phyloP scores from a whole-genome alignment of 2,113 vertebrate genomes.

The Pseudopipra pipra region DNA sequence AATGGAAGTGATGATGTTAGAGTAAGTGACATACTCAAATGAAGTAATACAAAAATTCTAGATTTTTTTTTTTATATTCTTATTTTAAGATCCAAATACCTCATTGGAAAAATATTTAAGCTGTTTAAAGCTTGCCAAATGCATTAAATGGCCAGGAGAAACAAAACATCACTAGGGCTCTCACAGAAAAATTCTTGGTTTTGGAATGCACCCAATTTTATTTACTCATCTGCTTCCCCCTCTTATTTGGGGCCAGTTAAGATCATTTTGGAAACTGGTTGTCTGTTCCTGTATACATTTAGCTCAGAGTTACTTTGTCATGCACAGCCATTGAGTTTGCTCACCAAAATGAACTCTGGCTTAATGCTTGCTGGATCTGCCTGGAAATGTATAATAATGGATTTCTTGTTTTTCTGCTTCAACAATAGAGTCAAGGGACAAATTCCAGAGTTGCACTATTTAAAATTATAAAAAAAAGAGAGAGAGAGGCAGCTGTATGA shows the following conservation, averaged over 20 bases:
- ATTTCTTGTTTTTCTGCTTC: constrained; percentile 19
- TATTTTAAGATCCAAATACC: constrained; percentile 27
- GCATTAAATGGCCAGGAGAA: constrained; percentile 39
- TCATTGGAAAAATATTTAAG: constrained; percentile 58
- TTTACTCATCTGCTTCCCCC: constrained; percentile 5
- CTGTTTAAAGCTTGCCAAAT: constrained; percentile 39
- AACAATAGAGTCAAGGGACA: constrained; percentile 21
- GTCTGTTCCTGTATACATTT: not conserved
- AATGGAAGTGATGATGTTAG: not conserved
- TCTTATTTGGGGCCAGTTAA: constrained; percentile 13
- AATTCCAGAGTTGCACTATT: not conserved
- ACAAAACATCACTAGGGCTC: not conserved
- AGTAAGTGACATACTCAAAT: constrained; percentile 2
- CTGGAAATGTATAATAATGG: constrained; percentile 10
- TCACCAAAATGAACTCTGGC: not conserved
- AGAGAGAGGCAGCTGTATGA: not conserved
- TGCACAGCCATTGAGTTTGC: not conserved
- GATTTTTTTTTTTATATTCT: not conserved
- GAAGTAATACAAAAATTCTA: not conserved
- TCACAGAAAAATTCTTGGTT: not conserved
- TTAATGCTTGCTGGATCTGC: not conserved
- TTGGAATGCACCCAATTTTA: constrained; percentile 11
- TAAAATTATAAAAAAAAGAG: not conserved
- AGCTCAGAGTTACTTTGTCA: not conserved
- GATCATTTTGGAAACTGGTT: not conserved